phyloP scores from a whole-genome alignment of 1,140 invertebrate genomes.

The Cydia fagiglandana region DNA sequence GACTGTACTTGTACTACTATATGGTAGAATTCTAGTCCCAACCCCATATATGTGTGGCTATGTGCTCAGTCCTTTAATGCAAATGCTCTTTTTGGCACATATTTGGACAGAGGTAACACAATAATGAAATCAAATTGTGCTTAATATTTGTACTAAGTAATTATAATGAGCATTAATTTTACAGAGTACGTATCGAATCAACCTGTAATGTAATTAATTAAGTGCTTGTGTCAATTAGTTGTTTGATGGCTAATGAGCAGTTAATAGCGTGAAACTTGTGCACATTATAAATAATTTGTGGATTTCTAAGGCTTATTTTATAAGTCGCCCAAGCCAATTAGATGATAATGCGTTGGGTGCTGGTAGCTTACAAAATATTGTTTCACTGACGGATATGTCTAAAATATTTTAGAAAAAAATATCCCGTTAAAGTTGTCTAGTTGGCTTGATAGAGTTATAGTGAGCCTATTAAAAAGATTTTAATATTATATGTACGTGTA shows the following conservation, averaged over 20 bases:
- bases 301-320: background rate
- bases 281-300: background rate
- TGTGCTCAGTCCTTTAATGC: background rate
- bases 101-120: conserved; percentile 16
- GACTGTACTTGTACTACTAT: no score
- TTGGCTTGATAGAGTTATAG: background rate
- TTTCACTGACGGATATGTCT: background rate
- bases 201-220: conserved; percentile 8
- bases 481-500: background rate
- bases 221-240: background rate
- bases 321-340: background rate
- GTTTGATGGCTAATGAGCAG: background rate
- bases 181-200: conserved; percentile 12
- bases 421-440: background rate
- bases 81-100: conserved; percentile 17
- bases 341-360: background rate
- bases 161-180: conserved; percentile 2
- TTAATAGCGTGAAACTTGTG: background rate
- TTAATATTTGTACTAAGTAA: conserved; percentile 25
- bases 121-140: conserved; percentile 22
- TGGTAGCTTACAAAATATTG: background rate
- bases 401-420: no score
- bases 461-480: background rate
- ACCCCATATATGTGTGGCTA: background rate
- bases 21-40: no score